phyloP scores from a whole-genome alignment of 2,113 vertebrate genomes.

The Echinops telfairi region DNA sequence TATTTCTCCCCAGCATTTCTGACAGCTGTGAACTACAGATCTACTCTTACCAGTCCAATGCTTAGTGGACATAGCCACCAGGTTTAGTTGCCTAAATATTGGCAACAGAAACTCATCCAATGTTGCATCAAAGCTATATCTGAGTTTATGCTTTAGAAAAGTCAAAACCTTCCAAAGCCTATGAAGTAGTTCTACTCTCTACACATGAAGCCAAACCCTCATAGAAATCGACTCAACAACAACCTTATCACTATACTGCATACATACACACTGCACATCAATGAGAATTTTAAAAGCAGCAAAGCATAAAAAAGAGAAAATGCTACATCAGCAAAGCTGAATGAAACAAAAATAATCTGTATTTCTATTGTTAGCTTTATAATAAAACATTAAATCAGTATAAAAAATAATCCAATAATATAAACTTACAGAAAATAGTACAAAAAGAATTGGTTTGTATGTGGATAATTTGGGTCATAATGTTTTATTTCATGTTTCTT shows the following conservation, averaged over 20 bases:
- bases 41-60: too few species aligned
- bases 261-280: background rate
- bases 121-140: too few species aligned
- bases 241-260: background rate
- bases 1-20: too few species aligned
- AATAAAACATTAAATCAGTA: background rate
- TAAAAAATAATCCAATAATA: background rate
- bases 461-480: background rate
- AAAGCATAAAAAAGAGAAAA: background rate
- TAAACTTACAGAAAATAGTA: background rate
- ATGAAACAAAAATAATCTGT: background rate
- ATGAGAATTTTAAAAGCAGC: background rate
- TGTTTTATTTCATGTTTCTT: conserved; percentile 18
- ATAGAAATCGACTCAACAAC: background rate
- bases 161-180: background rate
- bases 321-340: background rate
- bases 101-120: too few species aligned
- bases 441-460: background rate
- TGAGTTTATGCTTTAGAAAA: too few species aligned
- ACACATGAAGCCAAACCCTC: background rate
- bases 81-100: too few species aligned
- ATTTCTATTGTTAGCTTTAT: background rate
- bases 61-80: too few species aligned
- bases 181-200: background rate
- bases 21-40: too few species aligned